Evolutionary conservation across 2,113 vertebrate genomes (phyloP).

Genomic region (Melanocharis versteri): DNA sequence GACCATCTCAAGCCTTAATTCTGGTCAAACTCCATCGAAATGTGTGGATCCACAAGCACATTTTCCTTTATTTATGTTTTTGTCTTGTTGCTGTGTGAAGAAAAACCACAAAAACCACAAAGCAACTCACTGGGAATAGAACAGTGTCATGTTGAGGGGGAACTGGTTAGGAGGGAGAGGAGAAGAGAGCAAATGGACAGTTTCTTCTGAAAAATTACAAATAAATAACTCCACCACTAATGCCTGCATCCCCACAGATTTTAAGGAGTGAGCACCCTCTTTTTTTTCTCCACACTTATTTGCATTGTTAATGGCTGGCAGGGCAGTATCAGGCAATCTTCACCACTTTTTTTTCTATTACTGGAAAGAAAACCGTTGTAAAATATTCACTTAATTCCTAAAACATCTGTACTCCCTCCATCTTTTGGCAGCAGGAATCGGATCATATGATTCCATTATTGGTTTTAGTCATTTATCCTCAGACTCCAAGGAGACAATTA

Average conservation of each 20-base stretch:
- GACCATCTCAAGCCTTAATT: neutral
- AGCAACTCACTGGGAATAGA: neutral
- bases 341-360: neutral
- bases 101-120: neutral
- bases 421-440: neutral
- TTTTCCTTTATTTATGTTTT: conserved; percentile 19
- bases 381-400: neutral
- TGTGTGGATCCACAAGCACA: neutral
- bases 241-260: neutral
- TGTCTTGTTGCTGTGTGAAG: neutral
- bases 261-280: neutral
- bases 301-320: neutral
- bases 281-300: neutral
- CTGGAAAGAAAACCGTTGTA: neutral
- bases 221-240: neutral
- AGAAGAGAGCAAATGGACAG: neutral
- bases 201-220: neutral
- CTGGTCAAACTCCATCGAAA: neutral
- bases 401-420: neutral
- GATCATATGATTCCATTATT: neutral
- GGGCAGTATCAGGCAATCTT: neutral
- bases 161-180: neutral
- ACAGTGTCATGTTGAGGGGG: neutral
- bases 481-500: neutral
- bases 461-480: neutral